Conservation (phyloP, 64 coral and sea anemone genomes). For the Anthopleura sola region DNA sequence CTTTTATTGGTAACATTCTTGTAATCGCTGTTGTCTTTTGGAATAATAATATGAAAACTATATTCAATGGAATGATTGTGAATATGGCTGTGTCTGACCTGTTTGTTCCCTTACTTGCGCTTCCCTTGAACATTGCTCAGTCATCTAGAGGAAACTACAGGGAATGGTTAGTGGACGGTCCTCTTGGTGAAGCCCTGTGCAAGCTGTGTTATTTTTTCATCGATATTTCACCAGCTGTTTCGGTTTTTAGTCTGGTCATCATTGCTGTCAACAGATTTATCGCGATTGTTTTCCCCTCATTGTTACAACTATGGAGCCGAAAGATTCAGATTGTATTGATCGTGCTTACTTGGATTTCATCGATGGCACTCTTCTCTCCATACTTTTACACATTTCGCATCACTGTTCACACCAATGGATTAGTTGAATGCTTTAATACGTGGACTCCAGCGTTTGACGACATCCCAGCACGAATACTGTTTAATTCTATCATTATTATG, state of each 20-base stretch:
- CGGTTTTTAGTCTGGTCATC: neutral
- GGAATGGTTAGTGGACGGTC: neutral
- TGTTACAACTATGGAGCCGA: neutral
- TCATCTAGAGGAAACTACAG: neutral
- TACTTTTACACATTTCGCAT: neutral
- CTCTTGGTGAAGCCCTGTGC: neutral
- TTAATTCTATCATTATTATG: neutral
- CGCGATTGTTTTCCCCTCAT: neutral
- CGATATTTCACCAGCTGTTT: neutral
- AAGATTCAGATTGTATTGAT: neutral
- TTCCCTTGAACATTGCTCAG: neutral
- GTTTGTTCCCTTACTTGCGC: neutral
- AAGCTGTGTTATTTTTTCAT: neutral
- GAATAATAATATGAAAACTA: neutral
- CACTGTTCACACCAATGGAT: neutral
- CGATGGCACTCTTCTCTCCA: neutral
- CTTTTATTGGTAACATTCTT: neutral
- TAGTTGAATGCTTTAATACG: neutral
- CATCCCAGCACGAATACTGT: neutral
- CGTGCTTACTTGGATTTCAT: neutral
- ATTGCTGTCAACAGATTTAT: conserved; percentile 6
- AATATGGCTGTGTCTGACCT: neutral
- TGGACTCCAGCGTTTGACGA: neutral
- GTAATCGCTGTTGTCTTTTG: neutral
- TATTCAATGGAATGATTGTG: neutral